Conservation (phyloP, 37 sponge, comb jelly and placozoan genomes). For the Halisarca cf. caerulea region DNA sequence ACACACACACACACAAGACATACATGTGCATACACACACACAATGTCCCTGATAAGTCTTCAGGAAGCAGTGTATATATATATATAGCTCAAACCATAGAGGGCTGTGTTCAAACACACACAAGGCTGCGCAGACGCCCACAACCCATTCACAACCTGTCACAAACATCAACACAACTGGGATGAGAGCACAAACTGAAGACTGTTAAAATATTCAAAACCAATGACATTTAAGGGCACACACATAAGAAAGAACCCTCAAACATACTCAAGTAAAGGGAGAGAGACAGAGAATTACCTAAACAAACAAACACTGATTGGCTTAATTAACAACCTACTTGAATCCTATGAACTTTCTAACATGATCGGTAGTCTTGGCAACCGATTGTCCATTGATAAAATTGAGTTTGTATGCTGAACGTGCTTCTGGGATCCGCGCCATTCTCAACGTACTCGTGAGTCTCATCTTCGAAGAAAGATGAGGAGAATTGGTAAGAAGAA, state of each 20-base stretch:
- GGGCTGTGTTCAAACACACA: too few relatives aligned
- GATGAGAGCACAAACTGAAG: too few relatives aligned
- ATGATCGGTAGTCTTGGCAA: constrained; percentile 2
- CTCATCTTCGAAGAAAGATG: neutral
- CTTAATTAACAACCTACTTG: neutral
- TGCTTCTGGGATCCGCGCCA: neutral
- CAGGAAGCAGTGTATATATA: too few relatives aligned
- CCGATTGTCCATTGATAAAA: neutral
- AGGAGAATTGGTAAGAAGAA: neutral
- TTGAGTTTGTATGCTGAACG: neutral
- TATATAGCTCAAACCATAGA: too few relatives aligned
- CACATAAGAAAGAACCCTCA: neutral
- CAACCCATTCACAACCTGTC: too few relatives aligned
- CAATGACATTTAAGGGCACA: too few relatives aligned
- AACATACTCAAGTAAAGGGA: neutral
- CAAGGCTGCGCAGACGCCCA: too few relatives aligned
- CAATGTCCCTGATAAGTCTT: too few relatives aligned
- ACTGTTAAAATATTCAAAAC: too few relatives aligned
- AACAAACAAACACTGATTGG: constrained; percentile 1
- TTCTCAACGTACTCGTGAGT: neutral
- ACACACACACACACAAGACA: too few relatives aligned
- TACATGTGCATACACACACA: too few relatives aligned
- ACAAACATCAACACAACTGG: too few relatives aligned
- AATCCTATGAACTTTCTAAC: constrained; percentile 20
- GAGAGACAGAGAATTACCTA: neutral